Evolutionary conservation across 2,888 invertebrate genomes (phyloP), one percentile per base, ranked within the genome.

Genomic region (Neoaliturus tenellus): DNA sequence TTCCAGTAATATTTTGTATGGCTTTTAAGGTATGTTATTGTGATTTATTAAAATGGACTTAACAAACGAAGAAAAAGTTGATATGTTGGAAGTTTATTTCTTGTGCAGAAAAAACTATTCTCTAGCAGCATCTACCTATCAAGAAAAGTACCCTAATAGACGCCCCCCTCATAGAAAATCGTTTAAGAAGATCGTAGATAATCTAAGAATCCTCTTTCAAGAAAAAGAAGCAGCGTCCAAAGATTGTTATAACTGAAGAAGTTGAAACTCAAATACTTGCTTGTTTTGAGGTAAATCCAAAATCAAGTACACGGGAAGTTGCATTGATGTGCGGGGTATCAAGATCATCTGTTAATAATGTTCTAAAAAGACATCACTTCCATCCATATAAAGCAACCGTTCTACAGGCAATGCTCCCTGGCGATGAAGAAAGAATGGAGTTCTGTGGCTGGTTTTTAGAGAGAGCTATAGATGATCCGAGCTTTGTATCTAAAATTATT

Each of bases 201-300:
- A 73, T 35, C 73, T 73, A 0, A 35, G 20, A n/a, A 73, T 4
- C 39, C 39, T 73, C 73, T 14, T 73, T 73, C 25, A 73, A 35
- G 35, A 73, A 73, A 41, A 35, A 73, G 41, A 33, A 35, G 12
- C 73, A 73, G 39, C 35, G 73, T 35, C 35, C 39, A 35, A 73
- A 3, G 20, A 35, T 35, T 35, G 39, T 35, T 0, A 23, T 73
- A 12, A 73, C 39, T 8, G 39, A 73, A 35, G 73, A 73, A 73
- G n/a, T 73, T 2, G 14, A 73, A 73, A 73, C 73, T 12, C 14
- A 41, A 35, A 73, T 73, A 35, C 35, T 73, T 25, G 73, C 39
- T 23, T 39, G n/a, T 73, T 73, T 73, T 73, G 33, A 73, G n/a
- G 73, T 41, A 39, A 73, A 14, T 73, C 73, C 73, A 3, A 73